Evolutionary conservation across 2,888 invertebrate species (phyloP).

Genomic region (Scaptomyza polygonia): DNA sequence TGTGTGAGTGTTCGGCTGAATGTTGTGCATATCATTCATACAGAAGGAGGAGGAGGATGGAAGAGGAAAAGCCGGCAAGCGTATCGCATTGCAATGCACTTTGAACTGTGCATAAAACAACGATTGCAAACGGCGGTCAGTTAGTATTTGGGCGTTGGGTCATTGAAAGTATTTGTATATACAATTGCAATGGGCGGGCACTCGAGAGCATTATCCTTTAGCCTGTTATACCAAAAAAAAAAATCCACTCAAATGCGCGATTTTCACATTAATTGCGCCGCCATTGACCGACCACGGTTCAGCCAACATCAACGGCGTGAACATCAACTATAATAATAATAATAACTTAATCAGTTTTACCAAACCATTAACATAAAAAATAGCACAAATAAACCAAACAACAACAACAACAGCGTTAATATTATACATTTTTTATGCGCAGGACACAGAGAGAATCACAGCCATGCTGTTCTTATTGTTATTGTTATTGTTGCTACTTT

Average conservation of each 20-base stretch:
- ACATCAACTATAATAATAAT: slow-evolving; percentile 53
- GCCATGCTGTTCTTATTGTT: slow-evolving; percentile 23
- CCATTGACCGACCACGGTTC: slow-evolving; percentile 21
- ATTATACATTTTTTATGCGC: too few species aligned
- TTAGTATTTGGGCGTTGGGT: not conserved
- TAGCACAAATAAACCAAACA: slow-evolving; percentile 9
- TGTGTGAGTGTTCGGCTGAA: slow-evolving; percentile 17
- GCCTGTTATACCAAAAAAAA: slow-evolving; percentile 16
- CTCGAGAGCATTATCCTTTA: slow-evolving; percentile 24
- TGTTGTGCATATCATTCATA: slow-evolving; percentile 32
- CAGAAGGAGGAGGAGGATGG: slow-evolving; percentile 1
- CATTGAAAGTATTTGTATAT: slow-evolving; percentile 12
- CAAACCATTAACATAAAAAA: slow-evolving; percentile 43
- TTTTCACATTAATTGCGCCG: slow-evolving; percentile 36
- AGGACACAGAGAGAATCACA: too few species aligned
- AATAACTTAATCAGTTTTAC: slow-evolving; percentile 55
- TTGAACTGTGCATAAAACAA: slow-evolving; percentile 39
- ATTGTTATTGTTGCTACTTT: slow-evolving; percentile 19
- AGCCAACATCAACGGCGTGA: slow-evolving; percentile 14
- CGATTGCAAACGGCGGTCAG: not conserved
- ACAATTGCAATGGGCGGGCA: not conserved
- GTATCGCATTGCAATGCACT: slow-evolving; percentile 48
- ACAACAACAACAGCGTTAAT: slow-evolving; percentile 1
- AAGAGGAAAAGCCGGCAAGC: slow-evolving; percentile 3
- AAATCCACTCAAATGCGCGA: slow-evolving; percentile 21